Evolutionary conservation across 2,888 invertebrate species (phyloP), one percentile per base, ranked within the genome.

Genomic region (Drosophila ochracea): DNA sequence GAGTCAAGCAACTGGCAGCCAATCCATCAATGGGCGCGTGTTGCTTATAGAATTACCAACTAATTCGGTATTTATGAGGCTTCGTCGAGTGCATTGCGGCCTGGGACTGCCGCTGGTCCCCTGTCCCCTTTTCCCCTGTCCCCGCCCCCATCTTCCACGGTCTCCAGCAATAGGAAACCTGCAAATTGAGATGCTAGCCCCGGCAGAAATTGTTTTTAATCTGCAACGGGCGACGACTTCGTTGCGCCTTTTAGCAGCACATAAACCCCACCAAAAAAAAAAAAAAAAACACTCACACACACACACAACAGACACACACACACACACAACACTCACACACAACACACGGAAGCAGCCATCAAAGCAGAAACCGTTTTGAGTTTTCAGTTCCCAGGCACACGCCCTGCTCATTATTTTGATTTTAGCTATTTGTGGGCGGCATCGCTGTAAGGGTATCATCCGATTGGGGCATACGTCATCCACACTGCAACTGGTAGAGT

Each of bases 1-100:
- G 71, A 55, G 64, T 25, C 71, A 69, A 68, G 73, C 68, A 76
- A 65, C 60, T 61, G 70, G 73, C 72, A 69, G 72, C 67, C 68
- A 74, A 81, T 82, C 89, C 89, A 87, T 86, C 91, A 86, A 91
- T 92, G 91, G 92, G 82, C 92, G 92, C 93, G 92, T 92, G 92
- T 88, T 91, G 91, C 92, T 92, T 92, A 93, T 93, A 93, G 92
- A 92, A 93, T 92, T 92, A 92, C 92, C 85, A 87, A 89, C 90
- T 89, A 92, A 91, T 91, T 92, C 92, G 83, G 91, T 91, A 91
- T 91, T 91, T 92, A 92, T 92, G 91, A 92, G 91, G 91, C 91
- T 92, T 91, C 91, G 80, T 89, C 82, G 80, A 80, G 80, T 77
- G 79, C 77, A 79, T 77, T 79, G 80, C 70, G 79, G 69, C 78